Base-by-base conservation (phyloP, 2,888 invertebrate genomes). In the Tetramorium bicarinatum region DNA sequence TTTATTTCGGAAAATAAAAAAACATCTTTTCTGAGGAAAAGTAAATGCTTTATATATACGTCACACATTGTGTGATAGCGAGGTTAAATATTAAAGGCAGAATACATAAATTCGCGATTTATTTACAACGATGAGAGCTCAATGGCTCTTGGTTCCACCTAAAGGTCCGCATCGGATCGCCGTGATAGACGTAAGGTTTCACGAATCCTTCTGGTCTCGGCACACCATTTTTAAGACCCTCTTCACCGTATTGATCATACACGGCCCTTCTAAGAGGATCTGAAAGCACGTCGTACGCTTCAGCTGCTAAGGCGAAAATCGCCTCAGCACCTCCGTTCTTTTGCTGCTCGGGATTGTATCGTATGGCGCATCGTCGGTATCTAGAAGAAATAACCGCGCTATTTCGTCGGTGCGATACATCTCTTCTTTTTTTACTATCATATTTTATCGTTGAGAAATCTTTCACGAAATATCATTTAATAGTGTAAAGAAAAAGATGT, bases 191-290 rank as follows among this genome's bases (percentile, higher is more conserved):
- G 93, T 97, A 98, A 0, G 97, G 97, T 80, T 96, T 96, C 88
- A 97, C 96, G 93, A 96, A 97, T 84, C 96, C 96, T 75, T 95
- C 93, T 0, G 97, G 97, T 3, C 97, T 96, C 6, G 97, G 97
- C 0, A 98, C 96, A 0, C 98, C 98, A 91, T 96, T 96, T 94
- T 98, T 98, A 64, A 99, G 95, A 0, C 98, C 98, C 91, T 97
- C 97, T 94, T 98, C 98, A 0, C 99, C 99, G 95, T 97, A 98
- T 92, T 98, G 97, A 95, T 99, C 98, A 95, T 97, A 99, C 21
- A 98, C 96, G 18, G 98, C 97, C 82, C 97, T 96, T 85, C 95
- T 95, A 85, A 96, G 95, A 61, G 97, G 96, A 94, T 97, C 95
- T 1, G 96, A 94, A 41, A 98, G 95, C 11, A 98, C 97, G 91